Percentiles rank a stretch among this genome's conserved stretches.
phyloP scores from a whole-genome alignment of 23 tunicate species.

The Trididemnum nubilum region DNA sequence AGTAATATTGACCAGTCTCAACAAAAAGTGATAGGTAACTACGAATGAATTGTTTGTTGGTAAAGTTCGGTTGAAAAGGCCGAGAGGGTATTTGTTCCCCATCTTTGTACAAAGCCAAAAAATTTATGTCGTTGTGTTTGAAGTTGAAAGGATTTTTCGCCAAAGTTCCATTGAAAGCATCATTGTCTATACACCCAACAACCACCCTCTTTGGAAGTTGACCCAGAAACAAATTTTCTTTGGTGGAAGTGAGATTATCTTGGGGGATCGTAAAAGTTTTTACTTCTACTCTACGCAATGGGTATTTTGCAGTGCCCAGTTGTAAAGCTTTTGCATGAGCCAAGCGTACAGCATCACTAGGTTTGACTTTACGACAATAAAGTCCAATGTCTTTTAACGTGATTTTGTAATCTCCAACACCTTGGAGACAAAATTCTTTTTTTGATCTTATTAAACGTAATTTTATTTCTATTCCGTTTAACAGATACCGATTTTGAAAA shows the following conservation, averaged over 20 bases:
- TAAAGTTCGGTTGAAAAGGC: constrained; percentile 27
- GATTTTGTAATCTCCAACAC: neutral
- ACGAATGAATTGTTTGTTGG: constrained; percentile 5
- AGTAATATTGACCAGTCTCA: constrained; percentile 2
- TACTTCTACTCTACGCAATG: constrained; percentile 11
- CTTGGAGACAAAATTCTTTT: neutral
- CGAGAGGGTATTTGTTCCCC: constrained; percentile 22
- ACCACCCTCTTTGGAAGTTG: constrained; percentile 42
- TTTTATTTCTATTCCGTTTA: constrained; percentile 28
- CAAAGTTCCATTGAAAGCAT: constrained; percentile 20
- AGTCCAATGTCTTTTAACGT: constrained; percentile 2
- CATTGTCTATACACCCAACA: constrained; percentile 38
- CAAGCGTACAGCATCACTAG: constrained; percentile 3
- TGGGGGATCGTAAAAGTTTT: constrained; percentile 16
- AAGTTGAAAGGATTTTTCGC: constrained; percentile 30
- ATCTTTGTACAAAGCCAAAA: constrained; percentile 10
- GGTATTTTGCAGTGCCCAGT: constrained; percentile 24
- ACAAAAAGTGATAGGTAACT: constrained; percentile 14
- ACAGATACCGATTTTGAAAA: constrained; percentile 29
- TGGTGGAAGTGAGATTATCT: constrained; percentile 19
- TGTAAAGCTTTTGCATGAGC: constrained; percentile 36
- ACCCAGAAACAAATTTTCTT: constrained; percentile 32
- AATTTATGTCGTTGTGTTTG: constrained; percentile 18
- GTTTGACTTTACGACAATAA: constrained; percentile 27
- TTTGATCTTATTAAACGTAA: constrained; percentile 12